These are phyloP conservation scores for Trematocara variabile DNA, from an alignment of 2,113 vertebrate genomes.

Conservation along the genomic window DNA sequence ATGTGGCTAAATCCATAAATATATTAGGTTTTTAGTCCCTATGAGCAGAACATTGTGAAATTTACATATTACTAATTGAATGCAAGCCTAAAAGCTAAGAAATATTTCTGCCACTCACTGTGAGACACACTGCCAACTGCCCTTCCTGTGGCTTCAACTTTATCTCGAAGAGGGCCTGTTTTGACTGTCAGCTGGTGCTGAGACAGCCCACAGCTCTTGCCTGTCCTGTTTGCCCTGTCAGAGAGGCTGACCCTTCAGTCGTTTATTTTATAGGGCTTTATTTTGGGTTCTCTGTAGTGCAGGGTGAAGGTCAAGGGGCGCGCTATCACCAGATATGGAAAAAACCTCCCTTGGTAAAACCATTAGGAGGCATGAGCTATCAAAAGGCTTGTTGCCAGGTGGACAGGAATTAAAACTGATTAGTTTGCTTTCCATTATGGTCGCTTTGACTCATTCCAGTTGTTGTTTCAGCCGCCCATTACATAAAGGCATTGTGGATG, in stretches of 20 bases:
- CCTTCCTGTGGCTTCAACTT: not conserved
- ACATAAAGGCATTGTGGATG: constrained; percentile 6
- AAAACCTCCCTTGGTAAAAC: constrained; percentile 1
- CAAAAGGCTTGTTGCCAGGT: not conserved
- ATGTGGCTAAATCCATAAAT: not conserved
- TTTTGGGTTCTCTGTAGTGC: constrained; percentile 23
- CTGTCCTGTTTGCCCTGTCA: not conserved
- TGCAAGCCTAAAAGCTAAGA: not conserved
- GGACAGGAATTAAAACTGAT: not conserved
- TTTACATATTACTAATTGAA: not conserved
- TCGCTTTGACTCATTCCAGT: not conserved
- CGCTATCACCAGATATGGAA: constrained; percentile 22
- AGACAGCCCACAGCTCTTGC: not conserved
- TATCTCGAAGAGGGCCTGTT: not conserved
- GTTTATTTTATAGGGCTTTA: constrained; percentile 38
- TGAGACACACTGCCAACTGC: not conserved
- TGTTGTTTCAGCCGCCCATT: not conserved
- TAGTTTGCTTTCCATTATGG: not conserved
- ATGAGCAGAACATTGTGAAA: not conserved
- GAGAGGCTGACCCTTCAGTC: not conserved
- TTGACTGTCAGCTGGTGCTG: not conserved
- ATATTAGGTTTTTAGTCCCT: not conserved
- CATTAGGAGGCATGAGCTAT: not conserved
- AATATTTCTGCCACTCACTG: not conserved
- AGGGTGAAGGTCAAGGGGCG: not conserved